phyloP scores from a whole-genome alignment of 2,888 invertebrate genomes.

The Drosophila kambysellisi region DNA sequence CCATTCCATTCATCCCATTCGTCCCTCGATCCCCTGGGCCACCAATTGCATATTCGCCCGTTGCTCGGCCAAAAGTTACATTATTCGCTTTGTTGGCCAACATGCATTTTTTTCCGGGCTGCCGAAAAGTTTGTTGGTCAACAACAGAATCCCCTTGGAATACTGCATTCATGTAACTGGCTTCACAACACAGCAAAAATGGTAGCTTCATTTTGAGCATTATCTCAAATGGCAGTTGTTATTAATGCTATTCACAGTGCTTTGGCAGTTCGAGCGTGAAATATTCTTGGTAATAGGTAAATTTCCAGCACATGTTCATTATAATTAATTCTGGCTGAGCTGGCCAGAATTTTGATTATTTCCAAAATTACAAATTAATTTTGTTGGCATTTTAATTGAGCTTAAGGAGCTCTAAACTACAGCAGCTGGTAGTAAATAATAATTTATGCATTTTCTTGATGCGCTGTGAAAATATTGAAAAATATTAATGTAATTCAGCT shows the following conservation, averaged over 20 bases:
- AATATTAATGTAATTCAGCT: neutral
- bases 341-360: neutral
- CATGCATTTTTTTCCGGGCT: slow-evolving; percentile 49
- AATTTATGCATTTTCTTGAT: neutral
- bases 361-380: neutral
- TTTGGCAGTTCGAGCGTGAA: slow-evolving; percentile 45
- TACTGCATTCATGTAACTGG: slow-evolving; percentile 45
- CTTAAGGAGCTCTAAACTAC: neutral
- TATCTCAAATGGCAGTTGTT: slow-evolving; percentile 37
- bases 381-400: neutral
- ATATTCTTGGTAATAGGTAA: slow-evolving; percentile 14
- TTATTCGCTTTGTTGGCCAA: slow-evolving; percentile 75
- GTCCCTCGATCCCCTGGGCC: neutral
- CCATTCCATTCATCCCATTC: neutral
- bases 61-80: slow-evolving; percentile 49
- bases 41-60: slow-evolving; percentile 6
- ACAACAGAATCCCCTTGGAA: slow-evolving; percentile 40
- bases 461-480: neutral
- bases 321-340: neutral
- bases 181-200: slow-evolving; percentile 15
- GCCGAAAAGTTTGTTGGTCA: slow-evolving; percentile 46
- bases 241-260: slow-evolving; percentile 44
- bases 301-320: neutral
- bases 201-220: slow-evolving; percentile 28
- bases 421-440: neutral